These are phyloP conservation scores for Meloidogyne hapla DNA, from an alignment of 1,140 invertebrate species.

Conservation along the genomic window DNA sequence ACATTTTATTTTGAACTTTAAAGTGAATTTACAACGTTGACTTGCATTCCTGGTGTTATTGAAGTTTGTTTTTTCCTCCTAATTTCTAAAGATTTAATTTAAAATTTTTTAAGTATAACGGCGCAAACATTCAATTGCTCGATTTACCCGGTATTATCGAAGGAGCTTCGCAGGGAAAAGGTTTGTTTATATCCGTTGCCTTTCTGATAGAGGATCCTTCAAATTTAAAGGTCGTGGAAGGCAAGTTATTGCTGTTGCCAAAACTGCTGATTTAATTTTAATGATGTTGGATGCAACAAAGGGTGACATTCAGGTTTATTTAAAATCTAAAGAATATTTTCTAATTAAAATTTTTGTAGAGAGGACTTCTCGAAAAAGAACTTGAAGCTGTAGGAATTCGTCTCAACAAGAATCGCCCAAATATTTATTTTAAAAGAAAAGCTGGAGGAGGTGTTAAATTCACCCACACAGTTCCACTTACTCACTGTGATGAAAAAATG, in stretches of 20 bases:
- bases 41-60: constrained; percentile 88
- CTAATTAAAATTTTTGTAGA: constrained; percentile 76
- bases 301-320: constrained; percentile 58
- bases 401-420: constrained; percentile 92
- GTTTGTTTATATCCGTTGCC: constrained; percentile 70
- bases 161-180: constrained; percentile 97
- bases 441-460: constrained; percentile 98
- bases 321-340: constrained; percentile 7
- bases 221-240: constrained; percentile 72
- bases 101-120: constrained; percentile 38
- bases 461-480: constrained; percentile 89
- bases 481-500: constrained; percentile 92
- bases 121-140: constrained; percentile 95
- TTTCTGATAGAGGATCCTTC: background rate
- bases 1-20: background rate
- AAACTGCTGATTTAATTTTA: constrained; percentile 95
- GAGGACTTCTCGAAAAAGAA: constrained; percentile 91
- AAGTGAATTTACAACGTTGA: constrained; percentile 92
- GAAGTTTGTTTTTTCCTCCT: constrained; percentile 16
- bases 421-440: constrained; percentile 86
- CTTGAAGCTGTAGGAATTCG: constrained; percentile 96
- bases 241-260: constrained; percentile 97
- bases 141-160: constrained; percentile 99
- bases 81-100: background rate
- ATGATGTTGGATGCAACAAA: constrained; percentile 97